Evolutionary conservation across 2,113 vertebrate genomes (phyloP), one percentile per base, ranked within the genome.

Genomic region (Odocoileus hemionus): DNA sequence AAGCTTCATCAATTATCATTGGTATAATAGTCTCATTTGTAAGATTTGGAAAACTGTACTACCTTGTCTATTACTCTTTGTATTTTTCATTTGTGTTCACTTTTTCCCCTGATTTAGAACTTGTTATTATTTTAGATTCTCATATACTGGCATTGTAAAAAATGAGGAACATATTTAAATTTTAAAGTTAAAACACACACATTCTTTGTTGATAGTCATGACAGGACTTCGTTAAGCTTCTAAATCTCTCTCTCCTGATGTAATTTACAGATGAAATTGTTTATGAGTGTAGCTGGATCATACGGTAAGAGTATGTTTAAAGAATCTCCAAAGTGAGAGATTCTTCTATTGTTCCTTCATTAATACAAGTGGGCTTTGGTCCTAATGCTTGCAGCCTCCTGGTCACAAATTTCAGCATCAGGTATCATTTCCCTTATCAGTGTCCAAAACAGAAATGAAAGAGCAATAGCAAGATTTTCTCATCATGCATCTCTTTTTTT

Each of bases 11-110:
- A 93, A 93, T 91, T 61, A 87, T 90, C 33, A 92, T 1, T 88
- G 43, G 28, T 47, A 45, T 28, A 43, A 84, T 2, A 86, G 21
- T 36, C 16, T 89, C 88, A 84, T 80, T 86, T 93, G 6, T 54
- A 89, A 97, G 43, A 83, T 89, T 21, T 92, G 21, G 30, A 89
- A 92, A 96, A 84, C 16, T 80, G 6, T 61, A 57, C 52, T 86
- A 82, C 45, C 28, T 90, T 80, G 15, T 67, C 57, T 83, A 58
- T 43, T 78, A 67, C 21, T 94, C n/a, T 95, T 92, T 3, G 39
- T 55, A 64, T 45, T 91, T 93, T 91, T 89, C 55, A 93, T 80
- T 25, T 94, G 39, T 95, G 26, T 67, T 96, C 67, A 93, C 19
- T 64, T 43, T 79, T 82, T 33, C 50, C 52, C 82, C 52, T 84